Base-by-base conservation (phyloP, 2,888 invertebrate genomes). In the Drosophila antonietae region DNA sequence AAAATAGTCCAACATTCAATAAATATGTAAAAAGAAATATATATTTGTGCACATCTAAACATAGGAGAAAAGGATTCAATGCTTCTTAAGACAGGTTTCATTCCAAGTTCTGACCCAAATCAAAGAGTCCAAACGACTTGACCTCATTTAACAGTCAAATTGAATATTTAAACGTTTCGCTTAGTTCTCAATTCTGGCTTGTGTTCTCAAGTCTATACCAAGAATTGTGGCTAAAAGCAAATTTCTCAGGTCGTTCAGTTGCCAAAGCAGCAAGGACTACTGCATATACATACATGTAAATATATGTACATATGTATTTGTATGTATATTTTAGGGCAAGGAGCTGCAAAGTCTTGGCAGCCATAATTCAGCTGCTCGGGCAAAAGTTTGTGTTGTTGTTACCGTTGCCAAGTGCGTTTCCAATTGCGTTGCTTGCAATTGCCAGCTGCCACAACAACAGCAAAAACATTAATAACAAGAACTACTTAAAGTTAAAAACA, bases 361-460 rank as follows among this genome's bases (percentile, higher is more conserved):
- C 47, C 9, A 47, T 28, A 47, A 15, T n/a, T 51, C 68, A 41
- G 52, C 51, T 73, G 60, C 18, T 39, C n/a, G 23, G 41, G 18
- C 51, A 49, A 33, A 10, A 31, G 46, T 52, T 66, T 52, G 59
- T 52, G 55, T 33, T 73, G 31, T 12, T 35, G 63, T 37, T 18
- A 2, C 4, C 43, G 69, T 69, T 74, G 57, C 59, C 47, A 73
- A 74, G 74, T 74, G 70, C 57, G 68, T 68, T 72, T 53, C 9
- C 44, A 59, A 62, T 58, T 55, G 66, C 67, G 68, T 51, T 57
- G 53, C 14, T 55, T 61, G 60, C 51, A 65, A 61, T 33, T 58
- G 57, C 60, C 74, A 74, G 69, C 69, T 61, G 64, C 68, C 35
- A 39, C 49, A 61, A 39, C 58, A 60, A 12, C 37, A 49, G 3